phyloP scores from a whole-genome alignment of 2,797 vertebrate genomes.

The Molothrus aeneus region DNA sequence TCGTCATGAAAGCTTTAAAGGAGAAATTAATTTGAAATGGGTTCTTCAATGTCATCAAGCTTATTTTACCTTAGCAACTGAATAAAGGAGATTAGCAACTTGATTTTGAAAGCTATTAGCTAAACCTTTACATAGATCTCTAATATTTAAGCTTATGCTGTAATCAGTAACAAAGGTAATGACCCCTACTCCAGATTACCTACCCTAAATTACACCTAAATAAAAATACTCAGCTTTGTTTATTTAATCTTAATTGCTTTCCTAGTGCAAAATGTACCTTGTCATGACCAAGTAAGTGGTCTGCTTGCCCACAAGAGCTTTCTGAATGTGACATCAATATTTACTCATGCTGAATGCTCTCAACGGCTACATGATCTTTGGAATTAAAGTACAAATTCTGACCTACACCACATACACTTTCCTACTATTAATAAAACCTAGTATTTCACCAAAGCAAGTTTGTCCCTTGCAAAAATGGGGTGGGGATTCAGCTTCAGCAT shows the following conservation, averaged over 20 bases:
- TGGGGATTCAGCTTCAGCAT: neutral
- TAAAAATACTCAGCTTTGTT: neutral
- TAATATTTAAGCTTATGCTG: neutral
- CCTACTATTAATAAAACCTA: neutral
- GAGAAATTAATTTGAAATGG: neutral
- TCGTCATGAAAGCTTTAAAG: neutral
- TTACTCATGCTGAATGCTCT: neutral
- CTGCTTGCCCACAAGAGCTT: neutral
- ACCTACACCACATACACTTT: neutral
- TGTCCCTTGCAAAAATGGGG: neutral
- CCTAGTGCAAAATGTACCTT: conserved; percentile 22
- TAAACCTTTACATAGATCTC: neutral
- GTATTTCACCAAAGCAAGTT: neutral
- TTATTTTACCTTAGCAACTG: neutral
- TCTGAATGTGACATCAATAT: conserved; percentile 14
- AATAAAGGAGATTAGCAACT: neutral
- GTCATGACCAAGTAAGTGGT: neutral
- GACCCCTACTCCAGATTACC: neutral
- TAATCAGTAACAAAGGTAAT: neutral
- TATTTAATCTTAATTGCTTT: conserved; percentile 28
- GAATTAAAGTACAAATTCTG: conserved; percentile 46
- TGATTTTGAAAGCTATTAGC: conserved; percentile 8
- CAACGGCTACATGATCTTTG: neutral
- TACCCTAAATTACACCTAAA: neutral
- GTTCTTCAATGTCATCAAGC: neutral